A percentile compares a stretch with the other conserved stretches of the same genome.
These are phyloP conservation scores for Eumaeus atala DNA, from an alignment of 1,140 invertebrate species.

Conservation along the genomic window DNA sequence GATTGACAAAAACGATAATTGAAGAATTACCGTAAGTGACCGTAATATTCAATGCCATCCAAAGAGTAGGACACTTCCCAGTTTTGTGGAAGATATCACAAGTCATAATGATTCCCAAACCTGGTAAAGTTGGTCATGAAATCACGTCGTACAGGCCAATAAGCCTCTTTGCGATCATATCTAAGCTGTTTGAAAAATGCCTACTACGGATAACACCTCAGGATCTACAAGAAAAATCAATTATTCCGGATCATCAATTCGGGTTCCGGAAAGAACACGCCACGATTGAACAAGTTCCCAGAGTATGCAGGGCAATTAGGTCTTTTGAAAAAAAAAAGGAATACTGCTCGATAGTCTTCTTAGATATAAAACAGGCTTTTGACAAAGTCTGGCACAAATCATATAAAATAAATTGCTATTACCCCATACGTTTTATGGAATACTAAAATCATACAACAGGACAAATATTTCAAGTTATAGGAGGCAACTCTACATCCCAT, in stretches of 20 bases:
- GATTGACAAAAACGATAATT: slow-evolving; percentile 28
- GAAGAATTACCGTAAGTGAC: slow-evolving; percentile 28
- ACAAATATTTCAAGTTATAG: not conserved
- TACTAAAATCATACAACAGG: slow-evolving; percentile 3
- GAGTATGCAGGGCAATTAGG: not conserved
- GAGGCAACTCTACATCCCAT: not conserved
- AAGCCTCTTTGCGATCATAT: slow-evolving; percentile 20
- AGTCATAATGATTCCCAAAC: slow-evolving; percentile 23
- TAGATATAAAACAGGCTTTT: slow-evolving; percentile 19
- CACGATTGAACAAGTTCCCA: slow-evolving; percentile 16
- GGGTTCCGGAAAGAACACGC: slow-evolving; percentile 8
- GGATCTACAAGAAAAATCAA: not conserved
- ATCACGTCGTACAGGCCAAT: slow-evolving; percentile 23
- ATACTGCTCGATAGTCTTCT: slow-evolving; percentile 15
- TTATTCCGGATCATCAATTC: slow-evolving; percentile 17
- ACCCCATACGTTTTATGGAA: not conserved
- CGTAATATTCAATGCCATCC: slow-evolving; percentile 18
- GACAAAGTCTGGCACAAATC: slow-evolving; percentile 19
- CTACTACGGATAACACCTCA: not conserved
- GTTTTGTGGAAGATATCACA: slow-evolving; percentile 18
- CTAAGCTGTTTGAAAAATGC: slow-evolving; percentile 22
- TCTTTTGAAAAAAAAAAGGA: slow-evolving; percentile 1
- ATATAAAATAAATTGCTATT: not conserved
- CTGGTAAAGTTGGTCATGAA: slow-evolving; percentile 15
- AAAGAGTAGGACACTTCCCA: slow-evolving; percentile 17